Conservation (phyloP, 2,113 vertebrate species). For the Psettodes erumei region DNA sequence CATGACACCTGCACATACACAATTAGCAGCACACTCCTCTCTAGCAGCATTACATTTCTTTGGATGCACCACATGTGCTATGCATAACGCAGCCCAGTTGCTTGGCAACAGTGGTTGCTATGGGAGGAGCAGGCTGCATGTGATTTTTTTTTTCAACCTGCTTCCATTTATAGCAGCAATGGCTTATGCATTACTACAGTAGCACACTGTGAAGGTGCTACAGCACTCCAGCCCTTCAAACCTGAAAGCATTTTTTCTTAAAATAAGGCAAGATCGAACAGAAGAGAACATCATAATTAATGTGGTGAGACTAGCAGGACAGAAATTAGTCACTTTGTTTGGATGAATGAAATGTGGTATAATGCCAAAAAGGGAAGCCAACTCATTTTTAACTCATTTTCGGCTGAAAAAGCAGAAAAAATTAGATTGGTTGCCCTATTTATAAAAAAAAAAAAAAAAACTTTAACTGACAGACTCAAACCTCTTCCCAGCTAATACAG, state of each 20-base stretch:
- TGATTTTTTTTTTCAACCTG: constrained; percentile 70
- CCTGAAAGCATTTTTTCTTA: background rate
- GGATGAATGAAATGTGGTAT: background rate
- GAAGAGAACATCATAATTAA: background rate
- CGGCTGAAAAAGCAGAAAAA: background rate
- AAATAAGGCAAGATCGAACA: too few species aligned
- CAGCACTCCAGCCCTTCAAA: constrained; percentile 8
- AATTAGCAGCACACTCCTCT: constrained; percentile 12
- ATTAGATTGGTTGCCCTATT: background rate
- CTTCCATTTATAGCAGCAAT: constrained; percentile 61
- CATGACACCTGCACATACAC: constrained; percentile 9
- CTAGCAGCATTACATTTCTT: constrained; percentile 43
- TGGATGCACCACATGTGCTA: constrained; percentile 61
- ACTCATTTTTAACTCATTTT: background rate
- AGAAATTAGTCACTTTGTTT: too few species aligned
- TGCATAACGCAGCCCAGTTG: constrained; percentile 74
- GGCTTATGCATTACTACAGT: constrained; percentile 29
- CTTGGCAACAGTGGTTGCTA: constrained; percentile 84
- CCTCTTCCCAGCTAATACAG: background rate
- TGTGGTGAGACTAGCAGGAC: background rate
- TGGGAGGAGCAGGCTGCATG: constrained; percentile 64
- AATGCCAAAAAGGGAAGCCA: background rate
- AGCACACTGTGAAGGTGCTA: constrained; percentile 12
- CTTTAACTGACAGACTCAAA: background rate
- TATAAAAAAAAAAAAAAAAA: background rate